Percentiles rank a stretch among this genome's conserved stretches.
phyloP scores from a whole-genome alignment of 2,113 vertebrate genomes.

The Laticauda colubrina region DNA sequence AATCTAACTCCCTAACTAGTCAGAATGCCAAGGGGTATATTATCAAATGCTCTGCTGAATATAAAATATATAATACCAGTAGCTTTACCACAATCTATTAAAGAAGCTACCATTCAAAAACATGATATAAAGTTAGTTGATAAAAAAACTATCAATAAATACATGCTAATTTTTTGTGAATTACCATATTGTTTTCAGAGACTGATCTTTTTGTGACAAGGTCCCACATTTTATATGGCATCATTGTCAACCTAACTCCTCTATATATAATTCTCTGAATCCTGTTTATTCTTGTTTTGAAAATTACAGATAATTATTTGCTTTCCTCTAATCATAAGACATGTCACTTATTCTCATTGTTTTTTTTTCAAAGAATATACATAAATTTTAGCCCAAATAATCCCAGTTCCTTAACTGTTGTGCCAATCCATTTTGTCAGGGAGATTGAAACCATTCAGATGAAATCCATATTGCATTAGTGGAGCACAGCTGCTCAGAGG shows the following conservation, averaged over 20 bases:
- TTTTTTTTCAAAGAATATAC: neutral
- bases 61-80: neutral
- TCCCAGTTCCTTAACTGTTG: neutral
- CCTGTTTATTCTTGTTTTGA: neutral
- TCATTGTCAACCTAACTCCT: neutral
- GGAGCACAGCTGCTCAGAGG: neutral
- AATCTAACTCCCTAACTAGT: neutral
- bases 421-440: neutral
- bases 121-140: neutral
- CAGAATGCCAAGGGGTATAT: neutral
- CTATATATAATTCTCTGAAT: neutral
- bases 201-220: neutral
- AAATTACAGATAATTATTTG: neutral
- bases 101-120: neutral
- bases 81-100: neutral
- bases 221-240: neutral
- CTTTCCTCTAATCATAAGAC: neutral
- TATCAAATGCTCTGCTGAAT: neutral
- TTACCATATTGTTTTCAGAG: neutral
- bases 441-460: neutral
- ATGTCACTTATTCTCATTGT: neutral
- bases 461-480: neutral
- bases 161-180: neutral
- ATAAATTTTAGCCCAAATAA: neutral
- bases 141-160: neutral